A percentile compares a stretch with the other conserved stretches of the same genome.
Evolutionary conservation across 2,113 vertebrate genomes (phyloP).

Genomic region (Apteryx owenii): DNA sequence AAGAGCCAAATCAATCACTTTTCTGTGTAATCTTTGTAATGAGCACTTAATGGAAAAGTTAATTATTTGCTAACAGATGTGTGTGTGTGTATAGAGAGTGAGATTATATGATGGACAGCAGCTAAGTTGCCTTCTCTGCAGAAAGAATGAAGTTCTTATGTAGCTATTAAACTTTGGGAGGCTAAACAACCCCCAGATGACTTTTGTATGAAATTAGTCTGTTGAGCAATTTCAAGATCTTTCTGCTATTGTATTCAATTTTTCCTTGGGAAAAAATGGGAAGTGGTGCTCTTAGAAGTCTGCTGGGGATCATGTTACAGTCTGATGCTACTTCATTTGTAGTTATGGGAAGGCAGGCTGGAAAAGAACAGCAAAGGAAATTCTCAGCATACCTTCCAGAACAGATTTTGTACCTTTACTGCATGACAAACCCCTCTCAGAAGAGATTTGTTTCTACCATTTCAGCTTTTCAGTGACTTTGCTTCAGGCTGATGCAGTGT

Average conservation of each 20-base stretch:
- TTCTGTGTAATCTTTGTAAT: not conserved
- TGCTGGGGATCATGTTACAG: not conserved
- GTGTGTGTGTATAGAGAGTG: not conserved
- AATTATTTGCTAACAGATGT: not conserved
- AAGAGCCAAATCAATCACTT: not conserved
- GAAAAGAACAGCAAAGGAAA: constrained; percentile 23
- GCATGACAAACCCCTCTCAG: not conserved
- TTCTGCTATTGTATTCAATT: constrained; percentile 45
- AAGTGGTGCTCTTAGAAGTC: not conserved
- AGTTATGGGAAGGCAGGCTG: not conserved
- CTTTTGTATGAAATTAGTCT: constrained; percentile 21
- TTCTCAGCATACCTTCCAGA: not conserved
- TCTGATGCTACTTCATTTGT: not conserved
- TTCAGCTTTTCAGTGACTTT: not conserved
- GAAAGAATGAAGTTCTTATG: not conserved
- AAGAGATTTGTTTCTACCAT: not conserved
- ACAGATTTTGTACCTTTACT: not conserved
- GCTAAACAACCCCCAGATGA: not conserved
- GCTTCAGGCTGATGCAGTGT: not conserved
- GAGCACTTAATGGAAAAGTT: not conserved
- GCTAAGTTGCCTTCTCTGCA: not conserved
- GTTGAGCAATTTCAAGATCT: not conserved
- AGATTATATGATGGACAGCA: not conserved
- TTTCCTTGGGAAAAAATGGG: constrained; percentile 23
- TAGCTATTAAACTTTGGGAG: not conserved